phyloP scores from a whole-genome alignment of 2,113 vertebrate genomes.

The Piprites chloris region DNA sequence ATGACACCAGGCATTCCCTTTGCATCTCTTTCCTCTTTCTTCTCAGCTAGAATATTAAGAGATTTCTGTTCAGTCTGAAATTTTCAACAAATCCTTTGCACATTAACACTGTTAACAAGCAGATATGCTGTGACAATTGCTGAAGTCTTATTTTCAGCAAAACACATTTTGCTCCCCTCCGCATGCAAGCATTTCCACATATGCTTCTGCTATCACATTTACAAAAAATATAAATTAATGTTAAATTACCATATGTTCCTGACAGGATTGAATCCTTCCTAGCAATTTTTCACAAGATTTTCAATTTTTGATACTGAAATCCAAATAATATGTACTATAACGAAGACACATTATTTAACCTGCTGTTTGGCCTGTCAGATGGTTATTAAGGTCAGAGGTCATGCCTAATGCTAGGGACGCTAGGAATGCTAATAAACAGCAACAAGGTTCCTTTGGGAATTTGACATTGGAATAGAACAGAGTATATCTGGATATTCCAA shows the following conservation, averaged over 20 bases:
- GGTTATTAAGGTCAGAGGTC: background rate
- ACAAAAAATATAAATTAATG: background rate
- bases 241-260: constrained; percentile 22
- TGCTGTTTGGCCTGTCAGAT: background rate
- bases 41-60: background rate
- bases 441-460: background rate
- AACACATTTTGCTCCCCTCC: background rate
- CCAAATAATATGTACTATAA: background rate
- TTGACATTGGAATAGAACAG: background rate
- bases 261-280: background rate
- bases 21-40: background rate
- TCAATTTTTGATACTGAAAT: background rate
- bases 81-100: background rate
- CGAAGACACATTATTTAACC: background rate
- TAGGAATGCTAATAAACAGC: too few relatives aligned
- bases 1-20: background rate
- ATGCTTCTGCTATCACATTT: constrained; percentile 26
- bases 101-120: background rate
- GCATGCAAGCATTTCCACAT: constrained; percentile 17
- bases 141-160: constrained; percentile 23
- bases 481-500: background rate
- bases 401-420: too few relatives aligned
- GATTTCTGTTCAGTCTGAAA: background rate
- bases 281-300: background rate
- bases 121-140: background rate